These are phyloP conservation scores for Zosterops japonicus DNA, from an alignment of 2,113 vertebrate genomes.

Conservation along the genomic window DNA sequence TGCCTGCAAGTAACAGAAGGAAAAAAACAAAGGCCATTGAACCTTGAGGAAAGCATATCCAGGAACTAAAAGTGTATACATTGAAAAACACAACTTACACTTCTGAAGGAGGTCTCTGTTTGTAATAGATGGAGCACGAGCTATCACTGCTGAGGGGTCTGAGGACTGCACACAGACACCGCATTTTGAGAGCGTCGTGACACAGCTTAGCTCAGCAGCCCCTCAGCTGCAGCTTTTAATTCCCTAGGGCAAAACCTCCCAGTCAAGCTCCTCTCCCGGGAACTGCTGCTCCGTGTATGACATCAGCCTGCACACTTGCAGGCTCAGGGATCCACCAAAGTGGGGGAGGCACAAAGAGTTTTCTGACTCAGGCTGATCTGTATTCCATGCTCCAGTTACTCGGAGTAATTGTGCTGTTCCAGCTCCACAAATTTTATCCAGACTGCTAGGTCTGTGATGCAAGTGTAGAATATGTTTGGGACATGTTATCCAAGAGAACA, in stretches of 20 bases:
- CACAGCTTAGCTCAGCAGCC: background rate
- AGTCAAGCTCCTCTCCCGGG: slow-evolving; percentile 29
- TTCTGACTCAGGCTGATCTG: slow-evolving; percentile 49
- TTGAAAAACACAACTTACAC: slow-evolving; percentile 56
- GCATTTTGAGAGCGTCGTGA: slow-evolving; percentile 45
- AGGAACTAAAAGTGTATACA: background rate
- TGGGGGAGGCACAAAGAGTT: slow-evolving; percentile 55
- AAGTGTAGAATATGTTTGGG: background rate
- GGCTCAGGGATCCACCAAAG: slow-evolving; percentile 26
- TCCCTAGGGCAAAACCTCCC: slow-evolving; percentile 14
- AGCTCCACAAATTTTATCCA: background rate
- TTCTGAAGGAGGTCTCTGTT: slow-evolving; percentile 38
- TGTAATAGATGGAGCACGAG: slow-evolving; percentile 60
- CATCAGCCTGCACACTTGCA: slow-evolving; percentile 47
- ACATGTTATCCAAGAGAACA: background rate
- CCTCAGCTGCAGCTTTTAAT: background rate
- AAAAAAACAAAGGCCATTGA: background rate
- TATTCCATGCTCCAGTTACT: slow-evolving; percentile 50
- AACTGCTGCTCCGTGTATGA: slow-evolving; percentile 33
- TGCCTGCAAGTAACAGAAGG: background rate
- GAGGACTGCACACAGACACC: slow-evolving; percentile 62
- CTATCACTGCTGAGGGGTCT: slow-evolving; percentile 60
- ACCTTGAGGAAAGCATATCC: background rate
- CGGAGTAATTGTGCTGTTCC: background rate
- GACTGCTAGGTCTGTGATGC: background rate